Evolutionary conservation across 2,113 vertebrate species (phyloP).

Genomic region (Thymallus thymallus): DNA sequence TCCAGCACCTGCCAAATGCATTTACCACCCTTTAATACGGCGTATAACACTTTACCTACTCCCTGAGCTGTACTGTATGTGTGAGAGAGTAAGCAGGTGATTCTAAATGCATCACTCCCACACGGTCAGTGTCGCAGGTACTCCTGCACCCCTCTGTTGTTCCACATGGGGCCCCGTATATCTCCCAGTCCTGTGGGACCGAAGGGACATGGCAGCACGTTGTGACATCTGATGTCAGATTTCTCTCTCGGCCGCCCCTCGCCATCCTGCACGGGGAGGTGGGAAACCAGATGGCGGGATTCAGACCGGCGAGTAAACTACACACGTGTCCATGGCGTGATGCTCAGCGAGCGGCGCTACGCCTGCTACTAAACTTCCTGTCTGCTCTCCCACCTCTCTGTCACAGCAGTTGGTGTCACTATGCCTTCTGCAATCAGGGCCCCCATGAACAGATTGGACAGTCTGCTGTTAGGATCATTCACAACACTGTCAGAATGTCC

Average conservation of each 20-base stretch:
- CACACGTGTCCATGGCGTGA: constrained; percentile 62
- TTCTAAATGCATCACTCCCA: constrained; percentile 9
- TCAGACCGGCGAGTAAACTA: constrained; percentile 40
- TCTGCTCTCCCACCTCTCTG: constrained; percentile 55
- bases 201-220: constrained; percentile 1
- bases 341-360: constrained; percentile 49
- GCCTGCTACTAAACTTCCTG: constrained; percentile 68
- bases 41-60: not conserved
- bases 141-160: not conserved
- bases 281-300: constrained; percentile 65
- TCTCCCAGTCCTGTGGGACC: not conserved
- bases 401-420: constrained; percentile 70
- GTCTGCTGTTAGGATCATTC: constrained; percentile 71
- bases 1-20: no score
- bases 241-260: not conserved
- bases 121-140: not conserved
- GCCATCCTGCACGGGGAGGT: constrained; percentile 4
- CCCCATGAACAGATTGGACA: constrained; percentile 70
- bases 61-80: not conserved
- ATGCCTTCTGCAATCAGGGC: constrained; percentile 66
- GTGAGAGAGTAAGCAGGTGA: constrained; percentile 19
- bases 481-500: constrained; percentile 15
- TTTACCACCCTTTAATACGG: no score
- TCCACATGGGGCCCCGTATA: not conserved
- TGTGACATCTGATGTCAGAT: constrained; percentile 15